Base-by-base conservation (phyloP, 2,888 invertebrate genomes). In the Pyralis farinalis region DNA sequence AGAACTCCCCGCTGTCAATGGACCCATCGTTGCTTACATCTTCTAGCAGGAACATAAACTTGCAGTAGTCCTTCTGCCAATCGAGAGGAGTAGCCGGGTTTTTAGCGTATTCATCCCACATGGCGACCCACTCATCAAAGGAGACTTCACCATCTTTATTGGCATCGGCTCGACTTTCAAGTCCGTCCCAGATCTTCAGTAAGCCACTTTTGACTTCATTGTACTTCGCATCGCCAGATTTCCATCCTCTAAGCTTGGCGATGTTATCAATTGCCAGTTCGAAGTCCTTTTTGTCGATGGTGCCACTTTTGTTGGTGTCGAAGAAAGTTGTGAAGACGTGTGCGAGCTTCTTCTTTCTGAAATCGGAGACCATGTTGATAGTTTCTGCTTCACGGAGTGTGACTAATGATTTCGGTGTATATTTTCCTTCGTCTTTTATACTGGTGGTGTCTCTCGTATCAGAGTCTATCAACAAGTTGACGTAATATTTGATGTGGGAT, bases 311-410 rank as follows among this genome's bases (percentile, higher is more conserved):
- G 82, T 97, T 95, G 53, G 94, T 94, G 90, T 97, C 97, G 63
- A 96, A 96, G 86, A 96, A 96, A 34, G 94, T 93, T 71, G 94
- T 93, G 91, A 96, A 97, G 41, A 96, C 94, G 82, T 95, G 94
- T 55, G 94, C 91, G 27, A 96, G 91, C 82, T 97, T 97, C 91
- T 95, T 95, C 89, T 94, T 95, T 74, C 96, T 94, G 85, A 96
- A 97, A 59, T 95, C 95, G 51, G 96, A 95, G 79, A 96, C 94
- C 84, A 86, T 86, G 70, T 84, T 92, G 7, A 9, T 8, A 27
- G 5, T 9, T 6, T 30, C n/a, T 6, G 20, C 48, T 48, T 47
- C 31, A 49, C 31, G 37, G 37, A 7, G 12, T 12, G 12, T 11
- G 10, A 12, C 7, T 1, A 50, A 8, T 11, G 31, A 11, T 1